phyloP scores from a whole-genome alignment of 37 sponge, comb jelly and placozoan genomes.

The Crambe crambe region DNA sequence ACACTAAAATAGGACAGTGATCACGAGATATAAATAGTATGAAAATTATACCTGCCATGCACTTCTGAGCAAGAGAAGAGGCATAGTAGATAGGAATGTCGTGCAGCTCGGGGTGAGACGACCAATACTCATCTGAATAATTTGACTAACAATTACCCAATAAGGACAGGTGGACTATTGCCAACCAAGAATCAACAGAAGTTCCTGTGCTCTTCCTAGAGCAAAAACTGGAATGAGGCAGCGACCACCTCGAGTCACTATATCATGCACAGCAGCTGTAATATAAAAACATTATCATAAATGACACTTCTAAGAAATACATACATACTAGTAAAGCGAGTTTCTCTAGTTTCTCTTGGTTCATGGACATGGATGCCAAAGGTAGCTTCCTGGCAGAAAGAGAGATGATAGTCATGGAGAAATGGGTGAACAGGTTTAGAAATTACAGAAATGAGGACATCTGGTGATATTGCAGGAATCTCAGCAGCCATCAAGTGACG shows the following conservation, averaged over 20 bases:
- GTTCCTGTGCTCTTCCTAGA: constrained; percentile 96
- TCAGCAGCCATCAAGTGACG: constrained; percentile 98
- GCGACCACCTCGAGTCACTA: constrained; percentile 93
- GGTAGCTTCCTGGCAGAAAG: constrained; percentile 78
- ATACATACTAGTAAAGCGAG: constrained; percentile 83
- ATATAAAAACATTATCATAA: background rate
- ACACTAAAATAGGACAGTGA: constrained; percentile 53
- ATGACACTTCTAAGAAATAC: background rate
- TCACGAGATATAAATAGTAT: background rate
- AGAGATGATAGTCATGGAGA: background rate
- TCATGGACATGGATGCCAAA: constrained; percentile 96
- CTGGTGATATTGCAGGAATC: constrained; percentile 83
- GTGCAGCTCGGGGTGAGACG: constrained; percentile 95
- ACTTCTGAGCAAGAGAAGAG: constrained; percentile 97
- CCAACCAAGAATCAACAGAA: constrained; percentile 88
- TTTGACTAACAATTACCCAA: background rate
- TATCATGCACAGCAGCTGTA: constrained; percentile 86
- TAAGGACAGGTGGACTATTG: background rate
- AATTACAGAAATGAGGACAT: constrained; percentile 86
- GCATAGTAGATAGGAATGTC: constrained; percentile 99
- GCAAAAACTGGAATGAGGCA: constrained; percentile 99
- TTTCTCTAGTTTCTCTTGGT: constrained; percentile 86
- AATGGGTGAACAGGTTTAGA: background rate
- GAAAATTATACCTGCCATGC: constrained; percentile 95
- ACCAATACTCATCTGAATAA: constrained; percentile 94